These are phyloP conservation scores for Zingel zingel DNA, from an alignment of 2,113 vertebrate species.

Conservation along the genomic window DNA sequence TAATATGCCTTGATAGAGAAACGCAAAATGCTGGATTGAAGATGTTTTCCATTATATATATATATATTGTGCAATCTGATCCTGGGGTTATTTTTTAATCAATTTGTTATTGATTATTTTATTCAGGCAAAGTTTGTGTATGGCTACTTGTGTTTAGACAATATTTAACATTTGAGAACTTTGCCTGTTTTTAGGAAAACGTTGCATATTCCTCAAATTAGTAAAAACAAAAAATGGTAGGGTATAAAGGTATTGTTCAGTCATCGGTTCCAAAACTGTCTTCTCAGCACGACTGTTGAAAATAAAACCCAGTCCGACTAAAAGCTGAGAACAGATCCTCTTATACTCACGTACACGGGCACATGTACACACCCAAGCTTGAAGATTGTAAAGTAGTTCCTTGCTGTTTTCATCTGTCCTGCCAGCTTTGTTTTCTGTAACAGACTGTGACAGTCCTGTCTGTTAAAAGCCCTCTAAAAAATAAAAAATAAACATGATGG, in stretches of 20 bases:
- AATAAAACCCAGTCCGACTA: neutral
- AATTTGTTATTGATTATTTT: too few relatives aligned
- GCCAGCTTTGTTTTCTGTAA: slow-evolving; percentile 44
- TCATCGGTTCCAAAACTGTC: neutral
- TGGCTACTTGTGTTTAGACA: too few relatives aligned
- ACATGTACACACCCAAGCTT: neutral
- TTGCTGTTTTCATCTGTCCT: slow-evolving; percentile 36
- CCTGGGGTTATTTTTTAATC: too few relatives aligned
- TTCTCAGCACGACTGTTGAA: neutral
- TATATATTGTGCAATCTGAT: too few relatives aligned
- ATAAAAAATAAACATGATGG: slow-evolving; percentile 7
- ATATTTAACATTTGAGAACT: too few relatives aligned
- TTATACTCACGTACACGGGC: neutral
- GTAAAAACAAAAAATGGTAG: neutral
- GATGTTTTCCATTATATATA: neutral
- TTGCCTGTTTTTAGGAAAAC: too few relatives aligned
- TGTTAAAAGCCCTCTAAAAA: slow-evolving; percentile 48
- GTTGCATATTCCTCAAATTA: neutral
- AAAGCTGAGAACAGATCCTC: slow-evolving; percentile 11
- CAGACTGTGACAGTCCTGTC: slow-evolving; percentile 36
- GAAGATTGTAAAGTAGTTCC: slow-evolving; percentile 24
- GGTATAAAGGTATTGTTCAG: neutral
- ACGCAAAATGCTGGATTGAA: neutral
- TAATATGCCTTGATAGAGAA: neutral
- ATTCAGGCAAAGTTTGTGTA: too few relatives aligned